A percentile compares a stretch with the other conserved stretches of the same genome.
These are phyloP conservation scores for Phanerotoma sp. DNA, from an alignment of 2,888 invertebrate species.

Conservation along the genomic window DNA sequence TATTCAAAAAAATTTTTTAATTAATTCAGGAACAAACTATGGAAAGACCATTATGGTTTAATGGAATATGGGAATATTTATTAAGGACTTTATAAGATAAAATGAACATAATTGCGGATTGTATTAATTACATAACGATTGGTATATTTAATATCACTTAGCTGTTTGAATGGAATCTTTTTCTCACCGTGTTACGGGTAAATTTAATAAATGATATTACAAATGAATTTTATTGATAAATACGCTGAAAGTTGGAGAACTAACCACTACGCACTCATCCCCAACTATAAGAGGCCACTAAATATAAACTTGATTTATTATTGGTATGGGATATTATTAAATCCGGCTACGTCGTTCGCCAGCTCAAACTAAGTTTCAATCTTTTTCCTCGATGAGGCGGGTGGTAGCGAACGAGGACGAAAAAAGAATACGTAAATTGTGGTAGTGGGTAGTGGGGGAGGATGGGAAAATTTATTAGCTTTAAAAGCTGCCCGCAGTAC, in stretches of 20 bases:
- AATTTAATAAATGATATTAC: too few relatives aligned
- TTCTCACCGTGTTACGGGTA: too few relatives aligned
- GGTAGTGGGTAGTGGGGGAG: constrained; percentile 9
- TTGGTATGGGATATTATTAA: constrained; percentile 50
- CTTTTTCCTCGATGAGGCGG: constrained; percentile 33
- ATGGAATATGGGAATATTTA: too few relatives aligned
- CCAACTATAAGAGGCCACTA: constrained; percentile 34
- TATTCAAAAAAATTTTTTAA: too few relatives aligned
- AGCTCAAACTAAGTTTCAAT: constrained; percentile 48
- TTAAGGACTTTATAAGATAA: too few relatives aligned
- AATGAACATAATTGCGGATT: too few relatives aligned
- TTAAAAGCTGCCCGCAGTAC: constrained; percentile 48
- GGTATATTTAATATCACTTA: too few relatives aligned
- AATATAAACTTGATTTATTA: constrained; percentile 52
- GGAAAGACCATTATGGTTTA: too few relatives aligned
- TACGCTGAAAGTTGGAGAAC: constrained; percentile 8
- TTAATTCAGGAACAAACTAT: too few relatives aligned
- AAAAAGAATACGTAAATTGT: constrained; percentile 19
- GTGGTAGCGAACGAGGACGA: constrained; percentile 14
- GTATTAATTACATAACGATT: too few relatives aligned
- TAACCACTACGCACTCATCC: constrained; percentile 16
- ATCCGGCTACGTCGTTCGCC: constrained; percentile 48
- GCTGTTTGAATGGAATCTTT: too few relatives aligned
- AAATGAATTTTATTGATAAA: not conserved
- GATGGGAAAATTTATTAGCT: constrained; percentile 51